Conservation (phyloP, 2,797 vertebrate genomes). For the Eulemur mongoz region DNA sequence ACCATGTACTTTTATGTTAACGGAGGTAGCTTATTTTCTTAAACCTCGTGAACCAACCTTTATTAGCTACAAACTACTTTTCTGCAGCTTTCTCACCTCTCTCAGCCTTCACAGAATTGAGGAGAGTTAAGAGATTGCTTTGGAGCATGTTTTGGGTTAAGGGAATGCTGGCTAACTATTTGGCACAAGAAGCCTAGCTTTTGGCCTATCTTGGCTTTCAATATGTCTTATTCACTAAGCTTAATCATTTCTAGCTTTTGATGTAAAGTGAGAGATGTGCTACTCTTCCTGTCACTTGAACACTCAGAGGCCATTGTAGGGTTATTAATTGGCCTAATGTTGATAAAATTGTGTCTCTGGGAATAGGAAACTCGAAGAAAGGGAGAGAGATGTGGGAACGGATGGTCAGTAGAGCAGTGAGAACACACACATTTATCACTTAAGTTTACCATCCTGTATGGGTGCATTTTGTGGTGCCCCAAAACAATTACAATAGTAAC, state of each 20-base stretch:
- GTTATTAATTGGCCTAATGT: not conserved
- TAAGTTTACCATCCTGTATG: not conserved
- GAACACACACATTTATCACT: not conserved
- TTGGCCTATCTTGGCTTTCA: not conserved
- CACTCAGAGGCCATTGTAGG: not conserved
- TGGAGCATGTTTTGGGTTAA: not conserved
- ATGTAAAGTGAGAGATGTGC: not conserved
- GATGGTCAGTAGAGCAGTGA: not conserved
- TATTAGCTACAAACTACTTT: not conserved
- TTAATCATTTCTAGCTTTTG: not conserved
- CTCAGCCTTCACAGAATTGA: not conserved
- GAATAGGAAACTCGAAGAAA: not conserved
- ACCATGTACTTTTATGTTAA: not conserved
- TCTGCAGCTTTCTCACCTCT: not conserved
- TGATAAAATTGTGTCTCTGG: not conserved
- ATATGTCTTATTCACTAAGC: not conserved
- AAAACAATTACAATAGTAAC: not conserved
- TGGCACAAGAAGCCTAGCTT: not conserved
- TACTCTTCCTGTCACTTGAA: not conserved
- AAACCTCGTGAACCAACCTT: not conserved
- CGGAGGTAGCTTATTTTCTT: not conserved
- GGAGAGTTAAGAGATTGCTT: not conserved
- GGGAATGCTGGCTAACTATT: not conserved
- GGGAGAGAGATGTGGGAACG: not conserved
- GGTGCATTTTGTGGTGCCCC: not conserved